Percentiles rank a stretch among this genome's conserved stretches.
Evolutionary conservation across 2,888 invertebrate genomes (phyloP).

Genomic region (Cepaea hortensis): DNA sequence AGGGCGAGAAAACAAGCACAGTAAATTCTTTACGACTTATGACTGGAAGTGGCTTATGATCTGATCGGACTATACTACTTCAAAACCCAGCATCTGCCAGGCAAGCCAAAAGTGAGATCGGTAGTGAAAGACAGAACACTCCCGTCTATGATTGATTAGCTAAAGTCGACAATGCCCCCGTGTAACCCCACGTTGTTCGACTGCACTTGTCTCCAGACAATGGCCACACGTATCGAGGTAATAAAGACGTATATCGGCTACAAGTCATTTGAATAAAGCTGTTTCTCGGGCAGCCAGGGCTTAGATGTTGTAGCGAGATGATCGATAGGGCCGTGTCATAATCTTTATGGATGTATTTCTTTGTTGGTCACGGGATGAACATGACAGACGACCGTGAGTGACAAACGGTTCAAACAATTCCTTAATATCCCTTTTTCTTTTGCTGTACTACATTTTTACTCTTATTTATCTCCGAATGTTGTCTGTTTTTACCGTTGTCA

Average conservation of each 20-base stretch:
- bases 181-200: background rate
- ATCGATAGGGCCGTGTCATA: background rate
- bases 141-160: background rate
- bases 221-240: background rate
- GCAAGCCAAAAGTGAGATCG: too few relatives aligned
- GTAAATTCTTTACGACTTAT: too few relatives aligned
- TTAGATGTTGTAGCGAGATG: background rate
- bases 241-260: background rate
- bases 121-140: background rate
- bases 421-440: too few relatives aligned
- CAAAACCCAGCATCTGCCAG: too few relatives aligned
- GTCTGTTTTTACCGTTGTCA: too few relatives aligned
- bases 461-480: too few relatives aligned
- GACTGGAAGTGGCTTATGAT: too few relatives aligned
- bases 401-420: too few relatives aligned
- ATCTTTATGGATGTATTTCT: conserved; percentile 11
- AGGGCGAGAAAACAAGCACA: too few relatives aligned
- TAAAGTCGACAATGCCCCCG: background rate
- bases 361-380: background rate
- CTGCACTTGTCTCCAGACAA: background rate
- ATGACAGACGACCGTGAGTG: background rate
- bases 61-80: too few relatives aligned
- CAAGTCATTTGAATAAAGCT: background rate
- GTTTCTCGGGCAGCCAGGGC: background rate
- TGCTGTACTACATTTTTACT: too few relatives aligned